These are phyloP conservation scores for Xenotilapia leptura DNA, from an alignment of 2,113 vertebrate genomes.

Conservation along the genomic window DNA sequence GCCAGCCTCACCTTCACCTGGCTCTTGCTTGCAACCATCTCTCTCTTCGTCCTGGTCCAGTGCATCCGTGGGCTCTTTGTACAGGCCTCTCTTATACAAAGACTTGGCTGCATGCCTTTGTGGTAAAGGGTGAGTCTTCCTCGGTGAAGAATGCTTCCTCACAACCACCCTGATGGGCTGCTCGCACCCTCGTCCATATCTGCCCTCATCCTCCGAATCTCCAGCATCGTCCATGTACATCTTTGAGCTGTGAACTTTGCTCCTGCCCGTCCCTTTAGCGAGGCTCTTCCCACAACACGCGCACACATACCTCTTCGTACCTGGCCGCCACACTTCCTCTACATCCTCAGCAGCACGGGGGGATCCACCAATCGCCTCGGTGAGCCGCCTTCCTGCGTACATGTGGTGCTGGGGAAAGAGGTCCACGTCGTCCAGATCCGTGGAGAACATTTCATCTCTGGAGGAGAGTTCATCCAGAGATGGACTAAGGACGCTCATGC, in stretches of 20 bases:
- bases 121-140: slow-evolving; percentile 21
- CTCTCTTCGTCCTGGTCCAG: background rate
- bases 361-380: background rate
- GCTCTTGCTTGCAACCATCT: background rate
- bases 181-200: slow-evolving; percentile 15
- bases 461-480: slow-evolving; percentile 75
- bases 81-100: slow-evolving; percentile 34
- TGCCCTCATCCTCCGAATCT: slow-evolving; percentile 58
- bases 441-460: slow-evolving; percentile 73
- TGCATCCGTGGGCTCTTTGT: background rate
- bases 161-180: slow-evolving; percentile 18
- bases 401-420: slow-evolving; percentile 48
- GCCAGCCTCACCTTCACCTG: background rate
- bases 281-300: slow-evolving; percentile 65
- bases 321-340: slow-evolving; percentile 14
- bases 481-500: slow-evolving; percentile 71
- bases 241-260: slow-evolving; percentile 21
- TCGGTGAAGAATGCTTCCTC: slow-evolving; percentile 38
- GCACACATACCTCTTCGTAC: slow-evolving; percentile 45
- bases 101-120: slow-evolving; percentile 15
- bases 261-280: background rate
- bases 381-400: slow-evolving; percentile 18
- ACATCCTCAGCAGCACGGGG: background rate
- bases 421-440: slow-evolving; percentile 68
- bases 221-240: slow-evolving; percentile 20